These are phyloP conservation scores for Calephelis nemesis DNA, from an alignment of 1,140 invertebrate species.

Conservation along the genomic window DNA sequence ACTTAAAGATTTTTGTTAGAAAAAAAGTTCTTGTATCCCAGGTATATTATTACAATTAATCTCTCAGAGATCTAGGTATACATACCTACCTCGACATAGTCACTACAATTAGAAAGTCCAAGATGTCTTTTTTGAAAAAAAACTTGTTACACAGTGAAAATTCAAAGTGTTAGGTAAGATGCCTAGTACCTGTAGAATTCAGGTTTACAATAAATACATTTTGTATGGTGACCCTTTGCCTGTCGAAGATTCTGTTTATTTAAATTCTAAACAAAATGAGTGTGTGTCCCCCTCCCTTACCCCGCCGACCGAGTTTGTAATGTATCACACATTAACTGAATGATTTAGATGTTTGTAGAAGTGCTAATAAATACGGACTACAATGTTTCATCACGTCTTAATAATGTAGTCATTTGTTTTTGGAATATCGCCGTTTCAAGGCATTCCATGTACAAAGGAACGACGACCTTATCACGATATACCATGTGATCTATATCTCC, in stretches of 20 bases:
- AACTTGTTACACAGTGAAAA: no score
- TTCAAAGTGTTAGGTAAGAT: no score
- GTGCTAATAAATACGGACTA: slow-evolving; percentile 37
- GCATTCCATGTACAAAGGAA: not conserved
- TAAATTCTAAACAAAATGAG: slow-evolving; percentile 21
- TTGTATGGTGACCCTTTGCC: not conserved
- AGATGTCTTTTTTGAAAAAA: no score
- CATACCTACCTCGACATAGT: no score
- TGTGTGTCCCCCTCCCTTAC: no score
- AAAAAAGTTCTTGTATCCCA: no score
- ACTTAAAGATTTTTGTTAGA: no score
- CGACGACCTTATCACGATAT: slow-evolving; percentile 20
- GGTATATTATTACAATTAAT: no score
- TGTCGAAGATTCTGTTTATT: slow-evolving; percentile 13
- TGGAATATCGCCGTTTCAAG: slow-evolving; percentile 19
- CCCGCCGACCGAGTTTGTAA: not conserved
- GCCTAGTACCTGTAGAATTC: no score
- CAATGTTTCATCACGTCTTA: slow-evolving; percentile 43
- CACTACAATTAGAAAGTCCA: no score
- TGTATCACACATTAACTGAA: slow-evolving; percentile 34
- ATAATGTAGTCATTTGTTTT: slow-evolving; percentile 39
- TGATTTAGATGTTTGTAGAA: slow-evolving; percentile 30
- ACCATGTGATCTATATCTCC: slow-evolving; percentile 13
- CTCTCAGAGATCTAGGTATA: no score
- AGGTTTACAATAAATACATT: not conserved